Evolutionary conservation across 2,113 vertebrate species (phyloP), one percentile per base, ranked within the genome.

Genomic region (Forbesichthys agassizii): DNA sequence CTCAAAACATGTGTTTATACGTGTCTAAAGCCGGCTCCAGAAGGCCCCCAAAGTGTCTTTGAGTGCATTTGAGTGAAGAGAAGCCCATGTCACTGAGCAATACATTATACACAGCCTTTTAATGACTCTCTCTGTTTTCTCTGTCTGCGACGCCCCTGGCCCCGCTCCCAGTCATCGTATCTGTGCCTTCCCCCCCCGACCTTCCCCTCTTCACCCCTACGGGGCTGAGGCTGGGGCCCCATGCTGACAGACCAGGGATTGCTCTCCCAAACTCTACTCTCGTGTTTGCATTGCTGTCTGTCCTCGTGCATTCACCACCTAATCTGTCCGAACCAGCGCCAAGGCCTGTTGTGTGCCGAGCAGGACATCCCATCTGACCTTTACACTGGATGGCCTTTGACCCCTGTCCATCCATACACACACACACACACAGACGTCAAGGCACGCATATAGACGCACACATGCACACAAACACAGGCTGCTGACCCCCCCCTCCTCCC

Each of bases 271-370:
- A 74, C 71, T 79, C 61, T 83, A 81, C 88, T 85, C 85, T 86
- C 59, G 36, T 84, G 81, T 86, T 87, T 86, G 79, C 20, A 47
- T 65, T 79, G 74, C 74, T 46, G 75, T 84, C 85, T 85, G 81
- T 73, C 67, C 60, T 33, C 11, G 2, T 49, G 59, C 77, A 75
- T 85, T 84, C 75, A 69, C 48, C 47, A 62, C 61, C 69, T 80
- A 82, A 80, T 85, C 69, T 55, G n/a, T 47, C 67, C 33, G 12
- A 66, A 20, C 64, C 20, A 10, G 33, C 66, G 64, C 69, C 66
- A 71, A 66, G 68, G 71, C 63, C 63, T 12, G 49, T 74, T 49
- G 20, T 66, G 69, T 71, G 51, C 20, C 59, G 12, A 77, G 69
- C 65, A 53, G 36, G 53, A 61, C 81, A 79, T 85, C 84, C 79